Conservation (phyloP, 1,140 invertebrate genomes). For the Orussus abietinus region DNA sequence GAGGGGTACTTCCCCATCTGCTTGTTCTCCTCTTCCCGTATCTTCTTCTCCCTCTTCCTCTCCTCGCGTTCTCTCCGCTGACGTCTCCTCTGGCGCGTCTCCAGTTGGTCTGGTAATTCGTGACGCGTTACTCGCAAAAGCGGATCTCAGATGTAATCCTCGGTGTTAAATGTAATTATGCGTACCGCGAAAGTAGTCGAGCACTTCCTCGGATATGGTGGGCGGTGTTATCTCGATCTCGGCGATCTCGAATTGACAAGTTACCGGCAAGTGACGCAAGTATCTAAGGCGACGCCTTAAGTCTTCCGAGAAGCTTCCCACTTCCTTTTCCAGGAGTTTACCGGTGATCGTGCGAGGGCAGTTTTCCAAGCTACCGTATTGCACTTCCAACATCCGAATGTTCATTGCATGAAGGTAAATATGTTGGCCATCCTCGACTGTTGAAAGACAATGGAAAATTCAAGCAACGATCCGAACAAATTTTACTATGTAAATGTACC, state of each 20-base stretch:
- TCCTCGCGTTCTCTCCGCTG: constrained; percentile 66
- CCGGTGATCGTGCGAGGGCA: constrained; percentile 72
- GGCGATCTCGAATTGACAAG: constrained; percentile 84
- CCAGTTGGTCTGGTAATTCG: constrained; percentile 63
- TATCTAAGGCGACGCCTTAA: constrained; percentile 74
- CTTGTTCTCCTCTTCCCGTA: constrained; percentile 67
- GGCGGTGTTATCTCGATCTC: constrained; percentile 78
- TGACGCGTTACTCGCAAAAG: no score
- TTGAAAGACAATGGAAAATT: no score
- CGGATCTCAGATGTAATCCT: no score
- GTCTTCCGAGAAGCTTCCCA: constrained; percentile 78
- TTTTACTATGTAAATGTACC: no score
- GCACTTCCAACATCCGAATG: constrained; percentile 80
- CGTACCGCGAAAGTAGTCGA: constrained; percentile 65
- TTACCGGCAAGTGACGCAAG: constrained; percentile 83
- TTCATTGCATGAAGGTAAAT: constrained; percentile 91
- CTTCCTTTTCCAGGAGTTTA: constrained; percentile 79
- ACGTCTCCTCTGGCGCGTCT: constrained; percentile 60
- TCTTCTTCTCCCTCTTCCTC: constrained; percentile 64
- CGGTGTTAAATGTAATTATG: constrained; percentile 8
- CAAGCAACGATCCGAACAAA: no score
- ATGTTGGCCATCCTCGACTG: constrained; percentile 85
- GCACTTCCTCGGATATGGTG: constrained; percentile 63
- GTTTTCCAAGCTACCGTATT: constrained; percentile 77
- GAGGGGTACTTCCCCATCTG: constrained; percentile 62